Conservation (phyloP, 2,113 vertebrate genomes). For the Carassius auratus region DNA sequence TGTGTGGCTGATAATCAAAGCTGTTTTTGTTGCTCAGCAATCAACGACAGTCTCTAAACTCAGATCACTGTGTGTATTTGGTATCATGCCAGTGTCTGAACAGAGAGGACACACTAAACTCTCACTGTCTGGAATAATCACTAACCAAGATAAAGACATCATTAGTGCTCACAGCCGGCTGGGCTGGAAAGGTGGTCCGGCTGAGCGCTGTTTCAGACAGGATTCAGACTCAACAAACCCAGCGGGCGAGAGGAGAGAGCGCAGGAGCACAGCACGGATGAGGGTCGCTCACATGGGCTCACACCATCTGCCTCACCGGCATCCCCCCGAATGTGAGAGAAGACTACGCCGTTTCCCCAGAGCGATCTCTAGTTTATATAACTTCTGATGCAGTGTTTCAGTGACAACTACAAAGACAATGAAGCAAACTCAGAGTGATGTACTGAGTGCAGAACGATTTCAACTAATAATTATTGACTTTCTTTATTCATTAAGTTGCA, state of each 20-base stretch:
- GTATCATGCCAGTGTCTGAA: not conserved
- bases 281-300: slow-evolving; percentile 12
- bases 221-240: slow-evolving; percentile 16
- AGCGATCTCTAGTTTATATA: slow-evolving; percentile 27
- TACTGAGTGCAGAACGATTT: too few relatives aligned
- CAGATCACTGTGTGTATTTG: not conserved
- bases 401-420: not conserved
- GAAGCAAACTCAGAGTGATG: not conserved
- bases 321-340: not conserved
- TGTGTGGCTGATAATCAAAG: not conserved
- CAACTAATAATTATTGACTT: too few relatives aligned
- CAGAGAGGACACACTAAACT: not conserved
- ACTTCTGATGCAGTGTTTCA: not conserved
- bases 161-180: slow-evolving; percentile 13
- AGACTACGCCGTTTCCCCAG: not conserved
- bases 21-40: not conserved
- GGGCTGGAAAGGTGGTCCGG: slow-evolving; percentile 16
- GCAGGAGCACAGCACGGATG: not conserved
- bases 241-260: not conserved
- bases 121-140: slow-evolving; percentile 16
- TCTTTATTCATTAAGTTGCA: too few relatives aligned
- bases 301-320: slow-evolving; percentile 40
- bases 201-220: slow-evolving; percentile 16
- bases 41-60: not conserved
- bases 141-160: slow-evolving; percentile 21